phyloP scores from a whole-genome alignment of 2,113 vertebrate species.

The Nematolebias whitei region DNA sequence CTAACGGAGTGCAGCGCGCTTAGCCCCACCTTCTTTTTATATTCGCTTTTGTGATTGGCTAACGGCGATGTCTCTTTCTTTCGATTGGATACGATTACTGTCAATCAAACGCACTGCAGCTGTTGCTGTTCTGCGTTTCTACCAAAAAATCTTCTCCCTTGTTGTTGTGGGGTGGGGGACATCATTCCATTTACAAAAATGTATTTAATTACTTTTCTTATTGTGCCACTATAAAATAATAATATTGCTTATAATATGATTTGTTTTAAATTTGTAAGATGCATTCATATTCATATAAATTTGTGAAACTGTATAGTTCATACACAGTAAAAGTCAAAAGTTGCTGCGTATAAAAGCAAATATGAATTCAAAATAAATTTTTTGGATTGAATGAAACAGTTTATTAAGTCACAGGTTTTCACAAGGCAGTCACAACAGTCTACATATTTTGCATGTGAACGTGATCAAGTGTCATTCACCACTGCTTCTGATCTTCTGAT shows the following conservation, averaged over 20 bases:
- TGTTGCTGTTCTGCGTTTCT: conserved; percentile 36
- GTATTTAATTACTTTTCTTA: not conserved
- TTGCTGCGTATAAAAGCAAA: too few species aligned
- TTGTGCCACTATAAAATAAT: not conserved
- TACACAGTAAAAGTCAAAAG: too few species aligned
- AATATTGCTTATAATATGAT: not conserved
- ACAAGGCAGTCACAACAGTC: too few species aligned
- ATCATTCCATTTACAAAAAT: too few species aligned
- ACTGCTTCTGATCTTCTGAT: conserved; percentile 26
- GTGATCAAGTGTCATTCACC: conserved; percentile 31
- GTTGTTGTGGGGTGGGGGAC: too few species aligned
- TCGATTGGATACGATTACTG: conserved; percentile 34
- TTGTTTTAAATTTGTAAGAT: not conserved
- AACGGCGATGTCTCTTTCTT: not conserved
- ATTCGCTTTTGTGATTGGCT: conserved; percentile 40
- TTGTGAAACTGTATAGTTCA: too few species aligned
- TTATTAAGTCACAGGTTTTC: too few species aligned
- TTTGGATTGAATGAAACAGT: too few species aligned
- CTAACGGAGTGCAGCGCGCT: conserved; percentile 52
- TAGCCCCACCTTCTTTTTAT: conserved; percentile 37
- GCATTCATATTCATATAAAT: not conserved
- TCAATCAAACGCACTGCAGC: conserved; percentile 55
- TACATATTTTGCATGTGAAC: conserved; percentile 17
- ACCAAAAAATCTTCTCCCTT: not conserved
- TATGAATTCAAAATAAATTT: too few species aligned